phyloP scores from a whole-genome alignment of 2,888 invertebrate genomes.

The Helleia helle region DNA sequence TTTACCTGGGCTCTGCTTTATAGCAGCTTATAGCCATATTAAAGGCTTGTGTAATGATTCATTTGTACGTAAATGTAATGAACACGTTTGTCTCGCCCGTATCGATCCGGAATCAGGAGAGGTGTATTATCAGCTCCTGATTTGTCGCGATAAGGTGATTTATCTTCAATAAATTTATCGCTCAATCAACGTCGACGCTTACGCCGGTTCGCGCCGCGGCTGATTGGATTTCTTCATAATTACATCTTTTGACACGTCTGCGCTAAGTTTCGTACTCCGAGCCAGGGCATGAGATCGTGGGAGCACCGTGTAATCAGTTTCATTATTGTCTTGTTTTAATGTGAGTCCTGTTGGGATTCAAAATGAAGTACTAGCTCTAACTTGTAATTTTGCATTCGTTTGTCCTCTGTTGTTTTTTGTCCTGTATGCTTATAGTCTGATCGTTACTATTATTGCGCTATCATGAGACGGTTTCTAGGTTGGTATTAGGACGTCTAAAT shows the following conservation, averaged over 20 bases:
- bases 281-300: constrained; percentile 67
- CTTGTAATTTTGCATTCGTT: too few relatives aligned
- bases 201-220: constrained; percentile 34
- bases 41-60: neutral
- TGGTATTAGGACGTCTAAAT: too few relatives aligned
- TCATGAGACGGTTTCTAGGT: too few relatives aligned
- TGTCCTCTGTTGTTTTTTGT: too few relatives aligned
- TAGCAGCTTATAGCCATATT: too few relatives aligned
- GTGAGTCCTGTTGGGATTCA: neutral
- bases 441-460: too few relatives aligned
- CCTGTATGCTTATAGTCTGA: too few relatives aligned
- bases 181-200: constrained; percentile 43
- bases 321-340: constrained; percentile 64
- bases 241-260: constrained; percentile 73
- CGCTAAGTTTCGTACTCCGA: constrained; percentile 67
- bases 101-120: constrained; percentile 27
- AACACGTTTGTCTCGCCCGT: constrained; percentile 21
- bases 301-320: constrained; percentile 71
- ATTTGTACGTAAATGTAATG: constrained; percentile 18
- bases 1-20: too few relatives aligned
- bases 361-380: neutral
- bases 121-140: constrained; percentile 48
- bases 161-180: constrained; percentile 68
- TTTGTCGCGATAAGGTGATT: constrained; percentile 63
- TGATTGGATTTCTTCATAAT: constrained; percentile 74